Conservation (phyloP, 2,888 invertebrate genomes). For the Hylaea fasciaria region DNA sequence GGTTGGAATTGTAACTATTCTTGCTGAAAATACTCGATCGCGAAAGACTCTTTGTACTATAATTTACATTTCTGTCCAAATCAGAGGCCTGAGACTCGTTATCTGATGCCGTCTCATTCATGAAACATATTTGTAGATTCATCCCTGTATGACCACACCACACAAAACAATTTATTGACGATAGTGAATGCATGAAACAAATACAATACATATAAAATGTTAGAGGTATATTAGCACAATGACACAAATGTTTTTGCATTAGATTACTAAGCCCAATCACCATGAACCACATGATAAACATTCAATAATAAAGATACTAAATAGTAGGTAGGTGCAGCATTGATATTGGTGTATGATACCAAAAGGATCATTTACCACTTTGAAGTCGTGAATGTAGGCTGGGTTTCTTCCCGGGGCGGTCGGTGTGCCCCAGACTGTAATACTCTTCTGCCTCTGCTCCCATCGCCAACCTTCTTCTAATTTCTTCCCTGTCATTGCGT, state of each 20-base stretch:
- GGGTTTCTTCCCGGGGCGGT: slow-evolving; percentile 92
- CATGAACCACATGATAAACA: slow-evolving; percentile 12
- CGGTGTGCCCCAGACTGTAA: slow-evolving; percentile 84
- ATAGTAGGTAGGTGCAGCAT: background rate
- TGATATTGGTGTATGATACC: background rate
- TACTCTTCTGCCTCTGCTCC: slow-evolving; percentile 91
- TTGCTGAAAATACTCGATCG: slow-evolving; percentile 76
- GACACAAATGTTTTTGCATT: slow-evolving; percentile 12
- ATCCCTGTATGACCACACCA: slow-evolving; percentile 86
- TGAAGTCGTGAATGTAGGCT: slow-evolving; percentile 94
- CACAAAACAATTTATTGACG: slow-evolving; percentile 46
- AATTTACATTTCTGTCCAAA: slow-evolving; percentile 83
- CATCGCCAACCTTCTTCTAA: slow-evolving; percentile 94
- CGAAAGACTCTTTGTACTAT: slow-evolving; percentile 71
- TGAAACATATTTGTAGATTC: slow-evolving; percentile 98
- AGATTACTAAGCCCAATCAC: slow-evolving; percentile 24
- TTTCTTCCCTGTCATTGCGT: slow-evolving; percentile 96
- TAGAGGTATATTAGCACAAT: slow-evolving; percentile 34
- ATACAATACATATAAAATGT: slow-evolving; percentile 50
- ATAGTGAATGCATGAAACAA: slow-evolving; percentile 31
- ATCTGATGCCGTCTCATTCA: slow-evolving; percentile 96
- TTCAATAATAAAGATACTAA: slow-evolving; percentile 9
- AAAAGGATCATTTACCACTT: slow-evolving; percentile 85
- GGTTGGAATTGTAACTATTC: slow-evolving; percentile 76
- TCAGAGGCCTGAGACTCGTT: slow-evolving; percentile 92